Evolutionary conservation across 2,888 invertebrate genomes (phyloP).

Genomic region (Cerceris rybyensis): DNA sequence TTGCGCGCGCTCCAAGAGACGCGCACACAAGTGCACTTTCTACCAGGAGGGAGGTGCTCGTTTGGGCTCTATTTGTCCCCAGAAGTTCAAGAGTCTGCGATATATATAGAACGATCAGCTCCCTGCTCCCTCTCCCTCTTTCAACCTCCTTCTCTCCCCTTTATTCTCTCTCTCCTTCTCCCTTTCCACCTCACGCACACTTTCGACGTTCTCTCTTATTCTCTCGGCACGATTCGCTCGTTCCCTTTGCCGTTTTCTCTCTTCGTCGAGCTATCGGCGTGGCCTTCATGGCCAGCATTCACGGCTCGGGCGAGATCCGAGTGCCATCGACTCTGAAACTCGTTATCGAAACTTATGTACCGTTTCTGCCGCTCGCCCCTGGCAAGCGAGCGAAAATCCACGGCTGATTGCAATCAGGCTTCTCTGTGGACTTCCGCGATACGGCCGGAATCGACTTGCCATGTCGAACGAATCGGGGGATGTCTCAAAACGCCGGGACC

Average conservation of each 20-base stretch:
- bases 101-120: constrained; percentile 38
- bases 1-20: neutral
- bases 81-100: constrained; percentile 67
- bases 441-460: constrained; percentile 51
- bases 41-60: constrained; percentile 61
- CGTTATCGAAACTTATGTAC: constrained; percentile 69
- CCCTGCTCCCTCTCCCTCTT: neutral
- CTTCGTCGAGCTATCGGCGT: constrained; percentile 40
- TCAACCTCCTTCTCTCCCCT: constrained; percentile 2
- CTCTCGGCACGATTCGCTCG: constrained; percentile 2
- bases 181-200: neutral
- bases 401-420: constrained; percentile 78
- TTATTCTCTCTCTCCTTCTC: neutral
- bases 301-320: constrained; percentile 62
- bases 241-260: neutral
- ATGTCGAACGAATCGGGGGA: constrained; percentile 2
- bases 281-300: constrained; percentile 58
- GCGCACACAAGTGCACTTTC: constrained; percentile 13
- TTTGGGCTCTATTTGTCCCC: constrained; percentile 73
- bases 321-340: constrained; percentile 63
- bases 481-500: constrained; percentile 1
- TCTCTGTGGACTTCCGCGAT: constrained; percentile 73
- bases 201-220: neutral
- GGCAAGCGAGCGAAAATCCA: constrained; percentile 64
- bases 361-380: constrained; percentile 35